phyloP scores from a whole-genome alignment of 2,888 invertebrate genomes.

The Pocota personata region DNA sequence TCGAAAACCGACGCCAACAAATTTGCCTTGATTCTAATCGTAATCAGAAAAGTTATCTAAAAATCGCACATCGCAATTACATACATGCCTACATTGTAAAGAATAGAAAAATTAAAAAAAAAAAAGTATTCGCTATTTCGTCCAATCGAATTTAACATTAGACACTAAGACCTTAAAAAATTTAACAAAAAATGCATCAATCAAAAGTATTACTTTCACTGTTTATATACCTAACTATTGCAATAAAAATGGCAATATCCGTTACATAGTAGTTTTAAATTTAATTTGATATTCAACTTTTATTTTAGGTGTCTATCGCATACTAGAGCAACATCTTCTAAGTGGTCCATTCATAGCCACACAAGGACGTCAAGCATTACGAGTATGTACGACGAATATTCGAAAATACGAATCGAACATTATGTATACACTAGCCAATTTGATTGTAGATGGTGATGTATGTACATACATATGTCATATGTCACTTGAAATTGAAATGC shows the following conservation, averaged over 20 bases:
- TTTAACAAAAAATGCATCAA: slow-evolving; percentile 40
- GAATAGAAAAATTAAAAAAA: background rate
- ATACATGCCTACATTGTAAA: background rate
- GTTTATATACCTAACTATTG: slow-evolving; percentile 39
- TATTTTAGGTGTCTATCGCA: no score
- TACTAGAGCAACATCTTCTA: no score
- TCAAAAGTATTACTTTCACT: slow-evolving; percentile 58
- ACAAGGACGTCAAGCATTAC: no score
- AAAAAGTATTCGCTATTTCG: slow-evolving; percentile 13
- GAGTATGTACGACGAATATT: no score
- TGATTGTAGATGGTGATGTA: no score
- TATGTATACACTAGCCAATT: no score
- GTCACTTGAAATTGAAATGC: no score
- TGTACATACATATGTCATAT: no score
- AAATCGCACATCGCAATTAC: slow-evolving; percentile 3
- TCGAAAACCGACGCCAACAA: slow-evolving; percentile 21
- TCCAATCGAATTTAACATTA: slow-evolving; percentile 22
- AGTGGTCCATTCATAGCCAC: no score
- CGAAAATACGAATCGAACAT: no score
- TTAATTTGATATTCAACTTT: background rate
- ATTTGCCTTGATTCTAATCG: slow-evolving; percentile 36
- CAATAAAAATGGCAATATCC: slow-evolving; percentile 35
- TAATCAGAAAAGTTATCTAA: background rate
- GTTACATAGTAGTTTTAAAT: background rate
- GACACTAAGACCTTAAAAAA: slow-evolving; percentile 1